Conservation (phyloP, 2,113 vertebrate genomes). For the Malurus melanocephalus region DNA sequence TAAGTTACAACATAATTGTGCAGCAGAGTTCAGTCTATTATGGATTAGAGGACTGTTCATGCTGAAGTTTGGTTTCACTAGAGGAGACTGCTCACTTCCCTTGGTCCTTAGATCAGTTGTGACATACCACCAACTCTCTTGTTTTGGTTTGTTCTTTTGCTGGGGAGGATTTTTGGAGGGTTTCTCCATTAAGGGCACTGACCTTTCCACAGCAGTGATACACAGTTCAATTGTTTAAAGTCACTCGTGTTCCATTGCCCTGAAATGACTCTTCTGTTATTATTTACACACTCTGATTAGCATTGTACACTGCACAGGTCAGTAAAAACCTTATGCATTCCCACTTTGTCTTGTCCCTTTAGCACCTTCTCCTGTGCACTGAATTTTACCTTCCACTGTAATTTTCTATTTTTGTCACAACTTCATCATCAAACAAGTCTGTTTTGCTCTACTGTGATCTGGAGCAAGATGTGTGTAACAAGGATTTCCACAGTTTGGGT, state of each 20-base stretch:
- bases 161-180: rapidly evolving
- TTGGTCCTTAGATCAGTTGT: not conserved
- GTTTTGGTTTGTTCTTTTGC: not conserved
- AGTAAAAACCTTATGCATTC: not conserved
- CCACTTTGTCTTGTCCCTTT: not conserved
- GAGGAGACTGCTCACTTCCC: not conserved
- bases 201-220: not conserved
- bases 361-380: not conserved
- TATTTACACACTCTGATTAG: not conserved
- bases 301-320: not conserved
- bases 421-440: not conserved
- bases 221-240: not conserved
- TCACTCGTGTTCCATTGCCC: not conserved
- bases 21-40: not conserved
- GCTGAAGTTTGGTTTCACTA: not conserved
- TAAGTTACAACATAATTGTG: not conserved
- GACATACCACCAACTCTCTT: not conserved
- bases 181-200: not conserved
- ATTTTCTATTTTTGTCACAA: not conserved
- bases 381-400: not conserved
- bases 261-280: not conserved
- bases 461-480: not conserved
- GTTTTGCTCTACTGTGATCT: not conserved
- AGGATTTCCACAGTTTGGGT: not conserved
- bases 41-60: not conserved